Evolutionary conservation across 2,888 invertebrate species (phyloP), one percentile per base, ranked within the genome.

Genomic region (Holacanthella duospinosa): DNA sequence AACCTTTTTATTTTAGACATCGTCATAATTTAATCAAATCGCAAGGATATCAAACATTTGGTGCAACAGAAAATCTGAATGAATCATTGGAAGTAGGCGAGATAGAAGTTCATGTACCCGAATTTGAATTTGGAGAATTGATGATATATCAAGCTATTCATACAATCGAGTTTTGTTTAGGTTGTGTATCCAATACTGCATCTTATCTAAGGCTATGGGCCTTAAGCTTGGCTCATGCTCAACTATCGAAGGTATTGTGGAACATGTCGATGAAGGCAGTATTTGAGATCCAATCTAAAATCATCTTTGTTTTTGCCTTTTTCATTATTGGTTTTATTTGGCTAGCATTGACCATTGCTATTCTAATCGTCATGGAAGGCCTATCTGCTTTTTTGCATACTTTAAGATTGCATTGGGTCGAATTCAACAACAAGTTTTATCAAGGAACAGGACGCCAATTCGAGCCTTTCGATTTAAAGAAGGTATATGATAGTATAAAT

Each of bases 131-230:
- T 61, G 59, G 59, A 4, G 64, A 66, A 62, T 74, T 80, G 44
- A 77, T 81, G 71, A 81, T 83, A 62, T 78, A 82, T 73, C 82
- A 89, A 81, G 91, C 88, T 6, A 97, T 97, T 78, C 96, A 97
- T 80, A 97, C 96, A 0, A 97, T 97, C 77, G 97, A 99, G 81
- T 99, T 92, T 79, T 96, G 96, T 69, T 82, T 99, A 73, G 96
- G 96, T 64, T 64, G 64, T 56, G 90, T 99, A 54, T 96, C 96
- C 12, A 96, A 99, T 80, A 99, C 97, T 25, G 97, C 97, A 43
- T 97, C 96, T 1, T 99, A 99, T 80, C 85, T 99, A 71, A 93
- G 99, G 73, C 84, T 99, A 74, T 99, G 97, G 97, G 97, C 97
- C 73, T 82, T 99, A 68, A 95, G 95, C 61, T 83, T 99, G 61